These are phyloP conservation scores for Neofelis nebulosa DNA, from an alignment of 2,113 vertebrate species.

Conservation along the genomic window DNA sequence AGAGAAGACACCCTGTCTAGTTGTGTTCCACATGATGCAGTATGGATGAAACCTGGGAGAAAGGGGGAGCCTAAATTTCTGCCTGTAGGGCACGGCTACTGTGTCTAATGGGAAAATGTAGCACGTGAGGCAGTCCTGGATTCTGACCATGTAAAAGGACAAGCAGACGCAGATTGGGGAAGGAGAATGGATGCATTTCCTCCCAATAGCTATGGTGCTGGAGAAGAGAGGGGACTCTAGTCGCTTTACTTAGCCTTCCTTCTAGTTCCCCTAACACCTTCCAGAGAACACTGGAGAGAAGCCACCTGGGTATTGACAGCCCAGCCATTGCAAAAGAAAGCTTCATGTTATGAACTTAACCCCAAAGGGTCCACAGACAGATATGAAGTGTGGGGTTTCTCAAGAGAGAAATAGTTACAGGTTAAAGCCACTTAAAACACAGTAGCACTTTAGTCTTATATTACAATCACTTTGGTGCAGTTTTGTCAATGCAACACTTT, in stretches of 20 bases:
- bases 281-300: background rate
- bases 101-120: background rate
- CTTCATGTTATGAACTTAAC: background rate
- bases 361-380: too few relatives aligned
- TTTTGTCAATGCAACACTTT: background rate
- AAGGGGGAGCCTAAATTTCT: background rate
- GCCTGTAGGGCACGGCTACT: background rate
- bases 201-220: background rate
- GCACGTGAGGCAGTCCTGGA: background rate
- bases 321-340: background rate
- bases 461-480: background rate
- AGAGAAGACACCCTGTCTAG: accelerated
- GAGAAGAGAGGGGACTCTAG: background rate
- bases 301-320: background rate
- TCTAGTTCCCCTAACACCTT: background rate
- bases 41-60: accelerated
- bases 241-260: accelerated
- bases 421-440: background rate
- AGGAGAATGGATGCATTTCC: background rate
- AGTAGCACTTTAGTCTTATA: background rate
- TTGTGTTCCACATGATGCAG: accelerated
- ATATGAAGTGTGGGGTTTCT: background rate
- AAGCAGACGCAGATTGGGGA: background rate
- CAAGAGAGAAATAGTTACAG: background rate
- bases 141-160: background rate